A percentile compares a stretch with the other conserved stretches of the same genome.
Conservation (phyloP, 2,888 invertebrate species). For the Lamellibrachia satsuma region DNA sequence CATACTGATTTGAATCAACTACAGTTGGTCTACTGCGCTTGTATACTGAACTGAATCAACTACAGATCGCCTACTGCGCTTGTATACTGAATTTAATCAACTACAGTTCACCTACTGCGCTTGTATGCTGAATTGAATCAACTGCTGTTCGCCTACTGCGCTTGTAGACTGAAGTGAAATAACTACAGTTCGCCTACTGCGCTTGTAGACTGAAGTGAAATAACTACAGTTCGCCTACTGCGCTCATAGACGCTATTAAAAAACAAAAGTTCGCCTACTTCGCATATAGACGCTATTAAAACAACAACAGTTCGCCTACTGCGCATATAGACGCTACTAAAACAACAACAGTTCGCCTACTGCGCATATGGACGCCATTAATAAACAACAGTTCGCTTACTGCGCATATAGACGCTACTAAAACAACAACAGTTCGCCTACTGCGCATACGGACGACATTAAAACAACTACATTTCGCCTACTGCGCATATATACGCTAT, state of each 20-base stretch:
- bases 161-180: not conserved
- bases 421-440: not conserved
- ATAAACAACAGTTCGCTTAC: not conserved
- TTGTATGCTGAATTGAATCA: not conserved
- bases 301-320: not conserved
- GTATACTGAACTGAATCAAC: not conserved
- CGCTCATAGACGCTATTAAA: not conserved
- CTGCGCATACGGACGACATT: not conserved
- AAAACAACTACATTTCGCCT: not conserved
- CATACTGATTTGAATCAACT: not conserved
- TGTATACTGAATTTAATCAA: not conserved
- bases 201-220: not conserved
- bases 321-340: not conserved
- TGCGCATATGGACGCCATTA: not conserved
- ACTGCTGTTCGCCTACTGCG: not conserved
- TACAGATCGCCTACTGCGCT: not conserved
- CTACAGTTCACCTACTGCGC: not conserved
- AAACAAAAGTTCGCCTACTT: not conserved
- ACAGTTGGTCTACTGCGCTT: not conserved
- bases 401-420: not conserved
- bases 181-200: not conserved
- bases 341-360: not conserved
- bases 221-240: not conserved
- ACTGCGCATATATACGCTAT: not conserved
- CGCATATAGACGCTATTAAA: not conserved